Evolutionary conservation across 2,797 vertebrate genomes (phyloP).

Genomic region (Cyprinodon diabolis): DNA sequence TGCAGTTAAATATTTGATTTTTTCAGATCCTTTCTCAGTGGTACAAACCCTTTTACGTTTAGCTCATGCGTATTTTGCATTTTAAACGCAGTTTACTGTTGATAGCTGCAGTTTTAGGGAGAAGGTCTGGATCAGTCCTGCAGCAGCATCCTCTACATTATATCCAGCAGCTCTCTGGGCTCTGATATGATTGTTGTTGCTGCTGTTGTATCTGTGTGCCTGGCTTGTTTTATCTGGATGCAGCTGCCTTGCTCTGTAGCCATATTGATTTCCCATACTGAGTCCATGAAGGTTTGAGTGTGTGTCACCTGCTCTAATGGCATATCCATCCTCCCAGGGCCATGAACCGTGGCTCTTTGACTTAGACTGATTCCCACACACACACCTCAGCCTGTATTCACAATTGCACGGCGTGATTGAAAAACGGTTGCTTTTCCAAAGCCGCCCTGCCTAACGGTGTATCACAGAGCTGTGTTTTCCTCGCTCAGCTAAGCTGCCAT

Average conservation of each 20-base stretch:
- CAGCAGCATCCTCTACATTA: conserved; percentile 30
- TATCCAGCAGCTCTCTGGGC: conserved; percentile 40
- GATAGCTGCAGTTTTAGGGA: conserved; percentile 1
- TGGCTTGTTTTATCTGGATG: conserved; percentile 53
- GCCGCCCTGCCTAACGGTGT: conserved; percentile 9
- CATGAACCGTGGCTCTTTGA: conserved; percentile 54
- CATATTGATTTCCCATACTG: conserved; percentile 79
- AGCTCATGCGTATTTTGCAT: conserved; percentile 36
- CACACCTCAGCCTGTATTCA: conserved; percentile 23
- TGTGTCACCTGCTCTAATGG: conserved; percentile 76
- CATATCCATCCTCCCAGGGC: conserved; percentile 74
- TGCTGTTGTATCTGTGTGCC: conserved; percentile 51
- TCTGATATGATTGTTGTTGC: conserved; percentile 55
- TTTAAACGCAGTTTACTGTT: conserved; percentile 39
- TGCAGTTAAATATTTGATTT: conserved; percentile 43
- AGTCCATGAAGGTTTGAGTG: conserved; percentile 79
- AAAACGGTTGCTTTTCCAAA: conserved; percentile 26
- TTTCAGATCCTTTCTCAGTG: conserved; percentile 27
- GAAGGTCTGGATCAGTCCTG: conserved; percentile 16
- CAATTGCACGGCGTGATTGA: conserved; percentile 28
- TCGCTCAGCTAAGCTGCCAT: conserved; percentile 48
- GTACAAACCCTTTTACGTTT: conserved; percentile 65
- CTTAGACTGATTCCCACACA: conserved; percentile 46
- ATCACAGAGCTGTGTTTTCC: conserved; percentile 33
- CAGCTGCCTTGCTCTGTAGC: conserved; percentile 62